Evolutionary conservation across 1,140 invertebrate genomes (phyloP), one percentile per base, ranked within the genome.

Genomic region (Polypedilum pembai): DNA sequence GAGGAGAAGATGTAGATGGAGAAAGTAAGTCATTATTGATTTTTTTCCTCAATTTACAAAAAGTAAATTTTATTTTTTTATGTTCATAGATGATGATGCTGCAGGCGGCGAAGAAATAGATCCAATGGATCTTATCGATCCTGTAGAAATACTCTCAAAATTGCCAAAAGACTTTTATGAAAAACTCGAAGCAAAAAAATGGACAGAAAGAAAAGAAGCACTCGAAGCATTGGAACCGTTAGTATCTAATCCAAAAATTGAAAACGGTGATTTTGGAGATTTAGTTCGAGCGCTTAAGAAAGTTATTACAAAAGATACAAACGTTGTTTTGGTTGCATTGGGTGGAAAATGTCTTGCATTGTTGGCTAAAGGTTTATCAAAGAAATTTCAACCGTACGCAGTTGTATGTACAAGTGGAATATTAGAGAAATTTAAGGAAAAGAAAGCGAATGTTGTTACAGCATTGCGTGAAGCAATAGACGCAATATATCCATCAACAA

Each of bases 351-450:
- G 93, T 81, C 79, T 99, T 5, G 87, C 90, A 7, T 87, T 90
- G 74, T 80, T 99, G 56, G 96, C 95, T 0, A 86, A 81, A 66
- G 97, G 96, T 15, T 84, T 99, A 17, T 91, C 95, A 65, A 95
- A 91, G 79, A 90, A 92, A 75, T 99, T 98, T 83, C 85, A 88
- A 10, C 87, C 90, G 0, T 97, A 98, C 85, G 91, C 95, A 0
- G 79, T 85, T n/a, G 86, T 89, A 40, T 92, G 92, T 79, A 84
- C 98, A 8, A 87, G 92, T 1, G 87, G 89, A 0, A 85, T 96
- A 21, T 82, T 99, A 8, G 95, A 98, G 78, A 98, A 98, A 84
- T 99, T 99, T 79, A 97, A 96, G 80, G 98, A 99, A 82, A 99
- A 98, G 84, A 99, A 99, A 80, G 85, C 89, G 45, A 94, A 90